A percentile compares a stretch with the other conserved stretches of the same genome.
Conservation (phyloP, 2,797 vertebrate species). For the Characodon lateralis region DNA sequence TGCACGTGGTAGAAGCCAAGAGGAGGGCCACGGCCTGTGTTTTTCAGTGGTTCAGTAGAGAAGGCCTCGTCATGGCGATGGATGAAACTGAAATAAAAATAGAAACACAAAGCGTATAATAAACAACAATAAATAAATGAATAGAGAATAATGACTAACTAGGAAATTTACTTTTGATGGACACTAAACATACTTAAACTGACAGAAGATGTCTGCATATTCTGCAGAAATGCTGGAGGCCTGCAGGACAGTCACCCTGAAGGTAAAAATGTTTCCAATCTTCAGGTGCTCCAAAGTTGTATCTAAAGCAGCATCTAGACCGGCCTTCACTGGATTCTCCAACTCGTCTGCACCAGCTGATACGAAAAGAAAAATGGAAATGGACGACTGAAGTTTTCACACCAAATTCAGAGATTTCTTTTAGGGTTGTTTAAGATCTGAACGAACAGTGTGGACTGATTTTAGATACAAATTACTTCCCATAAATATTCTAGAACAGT, state of each 20-base stretch:
- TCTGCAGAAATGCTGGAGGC: slow-evolving; percentile 97
- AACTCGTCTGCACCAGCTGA: slow-evolving; percentile 83
- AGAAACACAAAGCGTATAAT: neutral
- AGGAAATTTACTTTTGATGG: neutral
- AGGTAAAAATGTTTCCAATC: slow-evolving; percentile 92
- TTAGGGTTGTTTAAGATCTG: no score
- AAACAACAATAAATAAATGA: neutral
- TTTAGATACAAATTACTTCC: no score
- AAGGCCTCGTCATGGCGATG: slow-evolving; percentile 97
- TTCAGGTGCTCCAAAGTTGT: slow-evolving; percentile 85
- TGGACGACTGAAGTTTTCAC: neutral
- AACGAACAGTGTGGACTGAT: no score
- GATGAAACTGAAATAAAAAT: slow-evolving; percentile 87
- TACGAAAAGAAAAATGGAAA: slow-evolving; percentile 3
- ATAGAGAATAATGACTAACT: neutral
- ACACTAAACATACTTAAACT: slow-evolving; percentile 89
- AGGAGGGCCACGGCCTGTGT: slow-evolving; percentile 92
- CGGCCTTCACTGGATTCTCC: slow-evolving; percentile 84
- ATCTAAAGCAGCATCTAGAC: slow-evolving; percentile 80
- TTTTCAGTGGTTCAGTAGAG: slow-evolving; percentile 96
- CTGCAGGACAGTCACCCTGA: slow-evolving; percentile 95
- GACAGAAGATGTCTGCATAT: slow-evolving; percentile 98
- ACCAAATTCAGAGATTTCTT: no score
- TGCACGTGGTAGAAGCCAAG: slow-evolving; percentile 98
- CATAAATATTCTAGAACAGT: no score